Base-by-base conservation (phyloP, 2,888 invertebrate species). In the Cryptocheilus praepositus region DNA sequence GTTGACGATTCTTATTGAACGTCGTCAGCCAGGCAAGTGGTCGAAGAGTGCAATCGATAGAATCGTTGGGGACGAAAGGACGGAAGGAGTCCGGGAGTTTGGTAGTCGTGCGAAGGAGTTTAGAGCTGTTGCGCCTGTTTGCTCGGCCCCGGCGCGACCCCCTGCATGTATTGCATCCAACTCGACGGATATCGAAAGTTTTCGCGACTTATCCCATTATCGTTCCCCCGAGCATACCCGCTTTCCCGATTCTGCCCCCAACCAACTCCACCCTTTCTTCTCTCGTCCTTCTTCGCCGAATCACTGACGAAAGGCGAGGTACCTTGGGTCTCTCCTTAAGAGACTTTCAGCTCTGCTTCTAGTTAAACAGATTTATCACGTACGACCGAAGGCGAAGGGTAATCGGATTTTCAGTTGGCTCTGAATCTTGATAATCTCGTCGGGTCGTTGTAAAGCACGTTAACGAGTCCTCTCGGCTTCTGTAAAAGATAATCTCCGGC, bases 191-290 rank as follows among this genome's bases (percentile, higher is more conserved):
- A 79, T 80, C 77, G 80, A 76, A 71, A 75, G 67, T 80, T 79
- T 76, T 66, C 76, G 60, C 71, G 77, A 76, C 81, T 80, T 79
- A 80, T 81, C 77, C 76, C 75, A 79, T 81, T 81, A 81, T 74
- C 76, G 73, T 43, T 49, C 13, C 28, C n/a, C 28, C 28, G 18
- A 25, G 16, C 52, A 19, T 49, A 18, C 49, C 18, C n/a, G n/a
- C 49, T 18, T 18, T 16, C 18, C 16, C 49, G 49, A 13, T 3
- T 5, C n/a, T 4, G 3, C 28, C 28, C 7, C 28, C 28, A 3
- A 28, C 28, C 28, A 7, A n/a, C 25, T 25, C 36, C 11, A 11
- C 36, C 36, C 36, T 36, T 36, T 11, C 36, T 36, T 2, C 36
- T 11, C 36, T 11, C 36, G 11, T 36, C 25, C 25, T 36, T 56